Evolutionary conservation across 2,888 invertebrate species (phyloP).

Genomic region (Agriopis leucophaearia): DNA sequence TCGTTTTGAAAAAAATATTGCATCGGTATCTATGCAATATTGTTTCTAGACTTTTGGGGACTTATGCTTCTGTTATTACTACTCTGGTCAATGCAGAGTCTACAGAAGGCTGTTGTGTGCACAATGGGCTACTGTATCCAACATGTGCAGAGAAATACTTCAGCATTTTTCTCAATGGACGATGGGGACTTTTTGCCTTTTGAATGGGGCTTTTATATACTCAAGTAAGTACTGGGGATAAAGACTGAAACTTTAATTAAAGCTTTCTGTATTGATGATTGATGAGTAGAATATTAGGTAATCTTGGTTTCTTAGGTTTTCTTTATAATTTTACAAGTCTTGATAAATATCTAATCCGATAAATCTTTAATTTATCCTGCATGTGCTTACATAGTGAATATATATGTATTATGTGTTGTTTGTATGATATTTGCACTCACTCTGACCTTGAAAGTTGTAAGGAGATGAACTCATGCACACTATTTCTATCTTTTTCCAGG

Average conservation of each 20-base stretch:
- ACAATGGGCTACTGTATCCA: slow-evolving; percentile 38
- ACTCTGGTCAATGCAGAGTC: not conserved
- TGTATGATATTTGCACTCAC: too few species aligned
- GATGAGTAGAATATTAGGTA: too few species aligned
- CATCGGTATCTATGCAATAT: not conserved
- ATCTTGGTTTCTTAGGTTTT: too few species aligned
- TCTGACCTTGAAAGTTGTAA: too few species aligned
- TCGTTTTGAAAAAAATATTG: not conserved
- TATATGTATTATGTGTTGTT: too few species aligned
- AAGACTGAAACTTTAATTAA: not conserved
- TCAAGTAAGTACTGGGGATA: not conserved
- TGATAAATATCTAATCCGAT: too few species aligned
- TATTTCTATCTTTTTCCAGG: too few species aligned
- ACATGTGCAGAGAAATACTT: slow-evolving; percentile 40
- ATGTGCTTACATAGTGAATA: too few species aligned
- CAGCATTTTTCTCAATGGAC: slow-evolving; percentile 37
- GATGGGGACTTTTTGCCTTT: slow-evolving; percentile 28
- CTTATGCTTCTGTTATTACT: not conserved
- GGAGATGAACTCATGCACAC: too few species aligned
- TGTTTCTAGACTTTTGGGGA: not conserved
- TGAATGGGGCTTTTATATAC: slow-evolving; percentile 18
- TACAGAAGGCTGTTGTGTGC: slow-evolving; percentile 8
- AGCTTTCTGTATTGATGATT: too few species aligned
- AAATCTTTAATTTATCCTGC: too few species aligned
- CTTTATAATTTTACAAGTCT: too few species aligned